Evolutionary conservation across 2,113 vertebrate species (phyloP).

Genomic region (Tragelaphus strepsiceros): DNA sequence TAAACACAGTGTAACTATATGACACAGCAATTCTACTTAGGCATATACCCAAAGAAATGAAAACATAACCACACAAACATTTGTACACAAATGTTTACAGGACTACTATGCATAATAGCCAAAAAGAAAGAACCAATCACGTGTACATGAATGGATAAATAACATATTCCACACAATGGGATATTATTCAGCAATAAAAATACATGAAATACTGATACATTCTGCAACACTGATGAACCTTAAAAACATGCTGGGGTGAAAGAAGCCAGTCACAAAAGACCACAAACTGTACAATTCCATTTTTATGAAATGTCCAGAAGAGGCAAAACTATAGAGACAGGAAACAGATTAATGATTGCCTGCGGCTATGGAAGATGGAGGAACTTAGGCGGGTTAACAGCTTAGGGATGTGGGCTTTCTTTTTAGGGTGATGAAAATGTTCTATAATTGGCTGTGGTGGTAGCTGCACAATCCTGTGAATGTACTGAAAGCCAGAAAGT

Average conservation of each 20-base stretch:
- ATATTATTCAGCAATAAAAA: slow-evolving; percentile 15
- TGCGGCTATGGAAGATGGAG: background rate
- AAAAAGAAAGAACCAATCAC: background rate
- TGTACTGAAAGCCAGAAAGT: background rate
- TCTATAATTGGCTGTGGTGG: background rate
- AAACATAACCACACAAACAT: slow-evolving; percentile 19
- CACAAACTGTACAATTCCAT: background rate
- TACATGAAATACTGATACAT: background rate
- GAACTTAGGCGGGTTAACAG: background rate
- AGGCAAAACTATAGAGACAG: background rate
- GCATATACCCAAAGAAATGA: slow-evolving; percentile 2
- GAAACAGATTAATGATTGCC: background rate
- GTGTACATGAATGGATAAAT: background rate
- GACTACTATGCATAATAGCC: background rate
- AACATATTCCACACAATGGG: background rate
- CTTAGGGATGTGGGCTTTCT: background rate
- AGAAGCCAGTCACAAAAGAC: background rate
- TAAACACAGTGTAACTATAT: background rate
- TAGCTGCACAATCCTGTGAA: background rate
- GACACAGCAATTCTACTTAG: background rate
- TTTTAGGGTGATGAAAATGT: background rate
- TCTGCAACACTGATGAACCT: background rate
- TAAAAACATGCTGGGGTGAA: slow-evolving; percentile 20
- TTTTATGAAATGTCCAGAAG: background rate
- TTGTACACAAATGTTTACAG: background rate